phyloP scores from a whole-genome alignment of 2,888 invertebrate species.

The Polyploca ridens region DNA sequence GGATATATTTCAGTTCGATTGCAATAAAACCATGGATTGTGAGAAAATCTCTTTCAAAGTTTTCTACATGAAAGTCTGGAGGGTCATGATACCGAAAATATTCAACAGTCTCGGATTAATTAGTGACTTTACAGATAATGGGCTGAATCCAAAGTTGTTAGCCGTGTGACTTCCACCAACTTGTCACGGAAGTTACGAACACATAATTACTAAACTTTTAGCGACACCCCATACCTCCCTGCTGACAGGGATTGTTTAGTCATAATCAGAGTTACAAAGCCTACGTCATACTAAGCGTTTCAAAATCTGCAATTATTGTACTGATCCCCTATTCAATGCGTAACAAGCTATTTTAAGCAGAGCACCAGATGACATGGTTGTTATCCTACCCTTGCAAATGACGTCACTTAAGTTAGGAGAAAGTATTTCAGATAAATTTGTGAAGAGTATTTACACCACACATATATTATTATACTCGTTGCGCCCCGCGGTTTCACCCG shows the following conservation, averaged over 20 bases:
- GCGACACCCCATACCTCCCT: constrained; percentile 21
- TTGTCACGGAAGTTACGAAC: constrained; percentile 23
- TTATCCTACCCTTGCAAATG: not conserved
- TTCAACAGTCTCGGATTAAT: not conserved
- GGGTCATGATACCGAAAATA: not conserved
- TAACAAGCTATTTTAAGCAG: not conserved
- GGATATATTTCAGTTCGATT: no score
- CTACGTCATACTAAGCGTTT: not conserved
- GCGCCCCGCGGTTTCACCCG: fast-evolving
- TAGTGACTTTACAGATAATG: constrained; percentile 1
- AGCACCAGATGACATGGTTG: not conserved
- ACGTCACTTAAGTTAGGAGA: not conserved
- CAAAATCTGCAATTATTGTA: not conserved
- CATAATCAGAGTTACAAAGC: not conserved
- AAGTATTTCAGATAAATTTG: not conserved
- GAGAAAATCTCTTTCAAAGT: not conserved
- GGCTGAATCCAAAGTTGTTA: constrained; percentile 2
- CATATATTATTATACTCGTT: no score
- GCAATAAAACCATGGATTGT: no score
- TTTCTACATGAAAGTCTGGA: not conserved
- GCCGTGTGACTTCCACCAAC: constrained; percentile 29
- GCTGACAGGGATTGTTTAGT: constrained; percentile 24
- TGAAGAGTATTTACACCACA: not conserved
- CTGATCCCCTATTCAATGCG: not conserved
- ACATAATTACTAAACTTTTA: constrained; percentile 47